Evolutionary conservation across 1,140 invertebrate species (phyloP), one percentile per base, ranked within the genome.

Genomic region (Aphelenchoides avenae): DNA sequence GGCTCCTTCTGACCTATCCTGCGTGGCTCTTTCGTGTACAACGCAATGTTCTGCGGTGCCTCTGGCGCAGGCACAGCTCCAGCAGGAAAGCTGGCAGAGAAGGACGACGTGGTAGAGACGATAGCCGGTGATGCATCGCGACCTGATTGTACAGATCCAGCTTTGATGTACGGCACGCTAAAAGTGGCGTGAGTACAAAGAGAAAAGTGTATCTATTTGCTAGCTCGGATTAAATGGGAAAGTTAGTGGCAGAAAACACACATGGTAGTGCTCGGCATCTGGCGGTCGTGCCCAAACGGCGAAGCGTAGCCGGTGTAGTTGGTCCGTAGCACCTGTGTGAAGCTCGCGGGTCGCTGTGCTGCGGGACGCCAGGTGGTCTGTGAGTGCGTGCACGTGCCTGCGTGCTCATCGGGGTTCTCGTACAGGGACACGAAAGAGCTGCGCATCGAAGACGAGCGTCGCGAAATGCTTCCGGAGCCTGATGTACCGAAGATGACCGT

Each of bases 1-100:
- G 33, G 48, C 36, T 40, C 20, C 27, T 31, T 18, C 36, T 64
- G 47, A n/a, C 63, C 66, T 36, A 65, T 30, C 22, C 61, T 42
- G 20, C 52, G 65, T 18, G 61, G 61, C 20, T 64, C 61, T 0
- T 41, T 34, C 22, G 65, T 26, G 37, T 64, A 64, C n/a, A 64
- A 15, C 15, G 61, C 48, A 31, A 64, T 68, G 22, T 40, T 20
- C 1, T 64, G 61, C 2, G 62, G 61, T 3, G 52, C 42, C 22
- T 64, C 61, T 11, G 27, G 29, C 9, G 57, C 56, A 1, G 63
- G 66, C 1, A 26, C 42, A 42, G 31, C 42, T 49, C 7, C 5
- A 4, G 5, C n/a, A n/a, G 11, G 18, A 44, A 44, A 11, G 11
- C 9, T 44, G 11, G 42, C 9, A 11, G 42, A n/a, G 18, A 11